A percentile compares a stretch with the other conserved stretches of the same genome.
Conservation (phyloP, 2,797 vertebrate species). For the Perodicticus potto region DNA sequence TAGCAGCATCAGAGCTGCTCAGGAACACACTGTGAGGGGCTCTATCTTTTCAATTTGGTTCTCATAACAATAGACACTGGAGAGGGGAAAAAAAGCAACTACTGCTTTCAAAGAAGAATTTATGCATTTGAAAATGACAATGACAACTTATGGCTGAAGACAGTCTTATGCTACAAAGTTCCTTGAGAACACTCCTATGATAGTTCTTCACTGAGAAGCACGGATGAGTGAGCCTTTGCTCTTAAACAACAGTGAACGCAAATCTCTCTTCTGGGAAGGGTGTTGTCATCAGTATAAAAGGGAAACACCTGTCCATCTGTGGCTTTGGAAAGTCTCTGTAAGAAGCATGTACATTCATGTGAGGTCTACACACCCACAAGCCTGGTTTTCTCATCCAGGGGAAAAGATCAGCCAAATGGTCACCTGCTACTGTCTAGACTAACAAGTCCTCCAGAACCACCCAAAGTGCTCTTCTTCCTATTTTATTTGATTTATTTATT, state of each 20-base stretch:
- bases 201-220: neutral
- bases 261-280: neutral
- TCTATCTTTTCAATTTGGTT: constrained; percentile 7
- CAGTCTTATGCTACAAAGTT: neutral
- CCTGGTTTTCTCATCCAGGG: neutral
- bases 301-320: neutral
- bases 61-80: neutral
- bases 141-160: neutral
- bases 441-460: neutral
- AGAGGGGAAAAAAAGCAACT: neutral
- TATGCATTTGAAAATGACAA: neutral
- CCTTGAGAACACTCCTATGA: neutral
- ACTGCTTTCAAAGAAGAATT: neutral
- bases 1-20: neutral
- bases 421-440: neutral
- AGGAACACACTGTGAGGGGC: constrained; percentile 1
- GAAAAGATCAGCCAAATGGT: neutral
- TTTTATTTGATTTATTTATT: neutral
- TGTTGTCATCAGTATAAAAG: neutral
- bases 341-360: neutral
- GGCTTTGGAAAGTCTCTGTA: neutral
- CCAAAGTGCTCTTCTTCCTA: neutral
- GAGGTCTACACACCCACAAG: neutral
- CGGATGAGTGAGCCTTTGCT: neutral
- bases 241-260: neutral